phyloP scores from a whole-genome alignment of 1,140 invertebrate species.

The Drosophila guanche region DNA sequence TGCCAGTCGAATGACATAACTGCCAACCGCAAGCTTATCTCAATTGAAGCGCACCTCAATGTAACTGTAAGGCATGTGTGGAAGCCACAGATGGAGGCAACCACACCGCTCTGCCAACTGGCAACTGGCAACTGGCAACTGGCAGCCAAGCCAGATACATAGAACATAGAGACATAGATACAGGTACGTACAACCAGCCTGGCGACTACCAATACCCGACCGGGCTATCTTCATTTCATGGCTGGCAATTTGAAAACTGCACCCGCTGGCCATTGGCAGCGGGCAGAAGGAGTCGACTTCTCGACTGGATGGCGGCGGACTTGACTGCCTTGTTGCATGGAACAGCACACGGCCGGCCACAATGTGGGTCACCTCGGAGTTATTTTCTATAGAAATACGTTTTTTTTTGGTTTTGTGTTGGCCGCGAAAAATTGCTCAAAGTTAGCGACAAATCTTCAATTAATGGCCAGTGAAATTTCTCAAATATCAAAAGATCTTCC shows the following conservation, averaged over 20 bases:
- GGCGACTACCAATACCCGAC: slow-evolving; percentile 26
- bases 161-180: background rate
- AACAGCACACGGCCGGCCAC: too few relatives aligned
- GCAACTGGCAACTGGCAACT: background rate
- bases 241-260: slow-evolving; percentile 71
- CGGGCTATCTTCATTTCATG: slow-evolving; percentile 67
- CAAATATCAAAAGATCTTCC: slow-evolving; percentile 59
- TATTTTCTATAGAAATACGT: slow-evolving; percentile 75
- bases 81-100: slow-evolving; percentile 36
- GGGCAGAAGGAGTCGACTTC: slow-evolving; percentile 54
- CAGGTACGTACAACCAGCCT: slow-evolving; percentile 14
- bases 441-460: slow-evolving; percentile 72
- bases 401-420: slow-evolving; percentile 63
- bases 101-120: slow-evolving; percentile 1
- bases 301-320: slow-evolving; percentile 35
- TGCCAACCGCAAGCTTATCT: slow-evolving; percentile 62
- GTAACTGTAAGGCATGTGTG: slow-evolving; percentile 73
- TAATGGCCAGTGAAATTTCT: slow-evolving; percentile 71
- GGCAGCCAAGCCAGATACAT: slow-evolving; percentile 4
- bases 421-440: slow-evolving; percentile 66
- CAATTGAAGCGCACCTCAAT: slow-evolving; percentile 71
- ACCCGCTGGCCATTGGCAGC: slow-evolving; percentile 67
- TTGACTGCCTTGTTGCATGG: slow-evolving; percentile 16
- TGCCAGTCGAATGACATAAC: slow-evolving; percentile 70
- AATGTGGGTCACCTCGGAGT: slow-evolving; percentile 55